A percentile compares a stretch with the other conserved stretches of the same genome.
Evolutionary conservation across 1,140 invertebrate species (phyloP).

Genomic region (Pseudomyrmex concolor): DNA sequence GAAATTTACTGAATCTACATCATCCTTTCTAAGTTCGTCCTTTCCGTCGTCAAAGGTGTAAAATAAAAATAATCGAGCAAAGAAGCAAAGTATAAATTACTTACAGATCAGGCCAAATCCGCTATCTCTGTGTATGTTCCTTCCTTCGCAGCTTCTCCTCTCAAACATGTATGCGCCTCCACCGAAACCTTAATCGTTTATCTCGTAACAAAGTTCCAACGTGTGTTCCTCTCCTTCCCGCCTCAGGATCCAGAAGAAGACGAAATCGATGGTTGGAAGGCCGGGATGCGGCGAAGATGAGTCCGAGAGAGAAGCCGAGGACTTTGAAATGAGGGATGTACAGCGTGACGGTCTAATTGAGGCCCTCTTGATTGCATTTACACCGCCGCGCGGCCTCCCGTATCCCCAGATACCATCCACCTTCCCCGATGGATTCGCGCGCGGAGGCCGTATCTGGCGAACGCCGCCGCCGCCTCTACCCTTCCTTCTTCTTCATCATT

Average conservation of each 20-base stretch:
- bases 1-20: too few relatives aligned
- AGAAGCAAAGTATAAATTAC: too few relatives aligned
- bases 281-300: not conserved
- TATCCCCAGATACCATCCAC: slow-evolving; percentile 70
- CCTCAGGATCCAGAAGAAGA: not conserved
- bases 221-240: slow-evolving; percentile 9
- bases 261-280: slow-evolving; percentile 3
- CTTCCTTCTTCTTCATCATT: slow-evolving; percentile 50
- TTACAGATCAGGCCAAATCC: not conserved
- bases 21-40: too few relatives aligned
- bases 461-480: slow-evolving; percentile 50
- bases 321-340: slow-evolving; percentile 80
- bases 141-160: not conserved
- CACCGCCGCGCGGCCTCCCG: slow-evolving; percentile 79
- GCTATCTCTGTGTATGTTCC: not conserved
- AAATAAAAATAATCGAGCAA: too few relatives aligned
- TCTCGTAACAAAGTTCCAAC: slow-evolving; percentile 38
- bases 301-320: slow-evolving; percentile 36
- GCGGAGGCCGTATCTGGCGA: slow-evolving; percentile 50
- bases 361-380: slow-evolving; percentile 83
- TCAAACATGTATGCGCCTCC: not conserved
- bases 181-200: slow-evolving; percentile 18
- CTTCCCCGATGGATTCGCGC: slow-evolving; percentile 54
- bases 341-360: slow-evolving; percentile 83
- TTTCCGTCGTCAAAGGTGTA: too few relatives aligned